These are phyloP conservation scores for Murina feae DNA, from an alignment of 2,113 vertebrate genomes.

Conservation along the genomic window DNA sequence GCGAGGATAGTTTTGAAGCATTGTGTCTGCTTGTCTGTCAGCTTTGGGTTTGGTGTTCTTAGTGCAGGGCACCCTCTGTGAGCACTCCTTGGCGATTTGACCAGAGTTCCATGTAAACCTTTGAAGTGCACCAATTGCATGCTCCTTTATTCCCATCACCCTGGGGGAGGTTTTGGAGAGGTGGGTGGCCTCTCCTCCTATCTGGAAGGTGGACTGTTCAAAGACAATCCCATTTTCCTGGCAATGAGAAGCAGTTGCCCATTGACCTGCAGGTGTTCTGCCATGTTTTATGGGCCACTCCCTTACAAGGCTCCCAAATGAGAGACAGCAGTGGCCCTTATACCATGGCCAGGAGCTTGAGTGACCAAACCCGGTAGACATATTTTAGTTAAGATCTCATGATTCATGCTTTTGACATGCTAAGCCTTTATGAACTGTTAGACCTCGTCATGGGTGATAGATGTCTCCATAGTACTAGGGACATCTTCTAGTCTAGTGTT, in stretches of 20 bases:
- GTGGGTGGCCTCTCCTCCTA: not conserved
- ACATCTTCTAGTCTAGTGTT: not conserved
- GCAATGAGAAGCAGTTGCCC: not conserved
- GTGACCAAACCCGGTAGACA: not conserved
- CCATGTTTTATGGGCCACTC: rapidly evolving
- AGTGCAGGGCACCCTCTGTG: not conserved
- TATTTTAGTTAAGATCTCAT: not conserved
- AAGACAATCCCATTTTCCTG: not conserved
- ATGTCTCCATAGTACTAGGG: no score
- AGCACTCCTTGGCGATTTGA: not conserved
- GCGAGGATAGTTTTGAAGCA: not conserved
- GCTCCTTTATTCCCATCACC: not conserved
- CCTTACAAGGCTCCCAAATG: not conserved
- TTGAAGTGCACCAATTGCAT: not conserved
- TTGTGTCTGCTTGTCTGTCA: not conserved
- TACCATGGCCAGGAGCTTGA: not conserved
- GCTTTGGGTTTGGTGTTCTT: not conserved
- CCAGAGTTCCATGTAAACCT: not conserved
- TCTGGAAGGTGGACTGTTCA: not conserved
- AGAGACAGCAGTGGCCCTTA: no score
- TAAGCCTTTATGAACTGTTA: not conserved
- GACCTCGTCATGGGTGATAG: not conserved
- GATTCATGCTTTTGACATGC: not conserved
- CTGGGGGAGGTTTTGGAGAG: not conserved
- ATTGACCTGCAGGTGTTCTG: no score